Conservation (phyloP, 2,888 invertebrate species). For the Stegophylla sp. region DNA sequence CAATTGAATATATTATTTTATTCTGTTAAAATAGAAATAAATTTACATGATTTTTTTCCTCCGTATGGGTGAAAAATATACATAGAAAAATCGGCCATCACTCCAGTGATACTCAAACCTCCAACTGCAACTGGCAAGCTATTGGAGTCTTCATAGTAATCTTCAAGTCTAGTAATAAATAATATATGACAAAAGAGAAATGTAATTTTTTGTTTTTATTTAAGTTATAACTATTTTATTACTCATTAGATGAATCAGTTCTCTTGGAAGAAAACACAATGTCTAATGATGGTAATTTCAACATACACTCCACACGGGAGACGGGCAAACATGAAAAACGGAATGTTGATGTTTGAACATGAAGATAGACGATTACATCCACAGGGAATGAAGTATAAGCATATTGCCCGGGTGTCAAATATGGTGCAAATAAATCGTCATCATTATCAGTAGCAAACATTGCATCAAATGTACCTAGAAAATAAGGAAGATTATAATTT, state of each 20-base stretch:
- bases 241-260: conserved; percentile 74
- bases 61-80: conserved; percentile 99
- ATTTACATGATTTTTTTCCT: conserved; percentile 78
- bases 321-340: conserved; percentile 95
- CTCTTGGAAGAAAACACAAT: conserved; percentile 95
- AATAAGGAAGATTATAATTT: not conserved
- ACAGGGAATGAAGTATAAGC: conserved; percentile 95
- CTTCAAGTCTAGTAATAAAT: conserved; percentile 52
- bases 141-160: conserved; percentile 56
- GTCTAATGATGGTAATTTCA: conserved; percentile 94
- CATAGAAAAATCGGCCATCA: conserved; percentile 94
- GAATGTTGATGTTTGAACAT: conserved; percentile 96
- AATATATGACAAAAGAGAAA: conserved; percentile 10
- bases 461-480: conserved; percentile 54
- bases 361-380: conserved; percentile 97
- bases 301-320: conserved; percentile 92
- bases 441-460: conserved; percentile 58
- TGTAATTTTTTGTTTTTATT: not conserved
- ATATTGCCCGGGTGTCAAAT: conserved; percentile 70
- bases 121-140: conserved; percentile 70
- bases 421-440: conserved; percentile 60
- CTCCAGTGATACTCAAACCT: conserved; percentile 92
- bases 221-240: conserved; percentile 38
- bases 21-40: not conserved
- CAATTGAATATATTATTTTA: not conserved